Conservation (phyloP, 2,888 invertebrate genomes). For the Cerastis rubricosa region DNA sequence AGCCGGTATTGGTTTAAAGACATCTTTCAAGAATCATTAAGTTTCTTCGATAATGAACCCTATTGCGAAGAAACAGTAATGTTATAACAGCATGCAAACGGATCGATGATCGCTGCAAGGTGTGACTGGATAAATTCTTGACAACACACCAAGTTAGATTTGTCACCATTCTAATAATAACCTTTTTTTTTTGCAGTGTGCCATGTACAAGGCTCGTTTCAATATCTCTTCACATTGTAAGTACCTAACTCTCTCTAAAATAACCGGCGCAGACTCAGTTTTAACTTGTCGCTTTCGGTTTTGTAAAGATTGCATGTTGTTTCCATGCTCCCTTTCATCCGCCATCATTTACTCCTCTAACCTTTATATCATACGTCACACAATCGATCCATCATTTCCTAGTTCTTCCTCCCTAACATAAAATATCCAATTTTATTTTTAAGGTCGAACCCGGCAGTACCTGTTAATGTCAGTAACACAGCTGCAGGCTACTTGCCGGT, state of each 20-base stretch:
- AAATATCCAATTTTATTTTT: background rate
- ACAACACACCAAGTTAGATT: background rate
- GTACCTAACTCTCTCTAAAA: background rate
- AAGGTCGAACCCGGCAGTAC: background rate
- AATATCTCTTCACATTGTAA: constrained; percentile 10
- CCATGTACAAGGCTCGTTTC: constrained; percentile 1
- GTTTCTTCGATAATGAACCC: background rate
- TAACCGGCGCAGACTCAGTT: background rate
- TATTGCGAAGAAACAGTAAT: background rate
- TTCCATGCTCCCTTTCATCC: background rate
- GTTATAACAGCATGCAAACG: background rate
- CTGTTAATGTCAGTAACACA: background rate
- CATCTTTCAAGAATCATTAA: background rate
- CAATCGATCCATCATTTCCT: background rate
- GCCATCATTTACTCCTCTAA: background rate
- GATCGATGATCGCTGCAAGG: background rate
- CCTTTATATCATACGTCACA: background rate
- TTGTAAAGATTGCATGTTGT: background rate
- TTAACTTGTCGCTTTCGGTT: background rate
- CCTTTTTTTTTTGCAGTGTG: background rate
- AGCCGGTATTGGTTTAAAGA: background rate
- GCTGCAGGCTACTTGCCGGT: rapidly evolving
- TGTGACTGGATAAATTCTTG: background rate
- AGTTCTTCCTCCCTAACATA: background rate
- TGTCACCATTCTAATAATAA: background rate